Evolutionary conservation across 30 jellyfish, hydroid and myxozoan species (phyloP).

Genomic region (Hydractinia symbiolongicarpus): DNA sequence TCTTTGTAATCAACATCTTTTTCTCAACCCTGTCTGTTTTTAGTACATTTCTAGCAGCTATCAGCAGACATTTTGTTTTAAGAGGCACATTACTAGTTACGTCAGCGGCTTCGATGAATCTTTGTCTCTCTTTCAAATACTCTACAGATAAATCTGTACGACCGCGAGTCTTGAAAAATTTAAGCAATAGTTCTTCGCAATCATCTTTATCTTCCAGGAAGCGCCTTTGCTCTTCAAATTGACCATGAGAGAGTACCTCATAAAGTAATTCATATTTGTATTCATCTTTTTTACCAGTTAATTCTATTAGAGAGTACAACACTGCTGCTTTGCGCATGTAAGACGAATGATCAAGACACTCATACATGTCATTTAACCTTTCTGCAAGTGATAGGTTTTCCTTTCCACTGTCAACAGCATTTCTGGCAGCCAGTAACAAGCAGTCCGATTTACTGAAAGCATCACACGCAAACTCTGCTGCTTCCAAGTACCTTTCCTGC

Average conservation of each 20-base stretch:
- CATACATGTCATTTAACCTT: no score
- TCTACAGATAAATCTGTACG: background rate
- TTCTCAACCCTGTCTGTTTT: no score
- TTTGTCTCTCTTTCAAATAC: background rate
- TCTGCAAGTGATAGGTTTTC: no score
- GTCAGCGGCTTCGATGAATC: constrained; percentile 12
- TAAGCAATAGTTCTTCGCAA: background rate
- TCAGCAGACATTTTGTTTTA: background rate
- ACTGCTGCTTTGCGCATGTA: no score
- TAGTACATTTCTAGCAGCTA: background rate
- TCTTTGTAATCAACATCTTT: no score
- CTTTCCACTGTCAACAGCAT: background rate
- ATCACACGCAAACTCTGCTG: constrained; percentile 4
- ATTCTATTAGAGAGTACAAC: no score
- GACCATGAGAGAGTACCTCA: background rate
- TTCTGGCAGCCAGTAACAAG: background rate
- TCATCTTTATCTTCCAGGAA: background rate
- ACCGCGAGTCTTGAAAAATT: background rate
- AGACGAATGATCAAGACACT: no score
- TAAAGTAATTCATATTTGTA: background rate
- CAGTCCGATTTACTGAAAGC: background rate
- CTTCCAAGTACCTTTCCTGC: constrained; percentile 10
- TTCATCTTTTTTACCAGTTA: no score
- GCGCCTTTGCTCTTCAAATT: background rate
- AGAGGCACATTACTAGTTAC: background rate